These are phyloP conservation scores for Saturnia pavonia DNA, from an alignment of 2,888 invertebrate species.

Conservation along the genomic window DNA sequence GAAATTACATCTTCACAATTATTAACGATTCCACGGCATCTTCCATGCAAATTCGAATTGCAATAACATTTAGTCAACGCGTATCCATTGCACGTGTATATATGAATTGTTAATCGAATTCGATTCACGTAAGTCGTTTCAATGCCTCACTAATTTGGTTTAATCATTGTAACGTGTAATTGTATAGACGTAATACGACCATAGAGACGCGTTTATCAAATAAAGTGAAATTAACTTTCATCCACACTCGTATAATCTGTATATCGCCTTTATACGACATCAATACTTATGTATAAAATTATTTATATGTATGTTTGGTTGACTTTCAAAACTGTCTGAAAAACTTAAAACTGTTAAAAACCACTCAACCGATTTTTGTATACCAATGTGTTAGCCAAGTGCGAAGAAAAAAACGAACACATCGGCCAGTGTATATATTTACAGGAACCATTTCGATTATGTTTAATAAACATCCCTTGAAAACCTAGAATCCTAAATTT, in stretches of 20 bases:
- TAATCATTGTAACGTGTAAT: constrained; percentile 11
- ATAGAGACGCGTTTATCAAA: background rate
- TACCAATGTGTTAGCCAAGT: no score
- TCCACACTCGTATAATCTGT: background rate
- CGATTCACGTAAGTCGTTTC: constrained; percentile 9
- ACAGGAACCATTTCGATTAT: no score
- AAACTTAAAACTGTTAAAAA: no score
- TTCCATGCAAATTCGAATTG: constrained; percentile 1
- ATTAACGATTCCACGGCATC: constrained; percentile 10
- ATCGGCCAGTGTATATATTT: no score
- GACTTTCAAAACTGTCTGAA: no score
- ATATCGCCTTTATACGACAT: background rate
- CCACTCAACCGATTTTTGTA: no score
- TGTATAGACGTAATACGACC: background rate
- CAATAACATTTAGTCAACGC: background rate
- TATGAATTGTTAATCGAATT: constrained; percentile 3
- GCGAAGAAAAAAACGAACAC: no score
- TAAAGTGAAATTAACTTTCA: background rate
- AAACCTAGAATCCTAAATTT: no score
- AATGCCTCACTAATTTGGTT: constrained; percentile 14
- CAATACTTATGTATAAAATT: no score
- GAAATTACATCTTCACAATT: constrained; percentile 5
- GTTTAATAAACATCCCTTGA: no score
- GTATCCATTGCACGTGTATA: constrained; percentile 9
- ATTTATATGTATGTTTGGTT: no score